These are phyloP conservation scores for Prionace glauca DNA, from an alignment of 2,797 vertebrate genomes.

Conservation along the genomic window DNA sequence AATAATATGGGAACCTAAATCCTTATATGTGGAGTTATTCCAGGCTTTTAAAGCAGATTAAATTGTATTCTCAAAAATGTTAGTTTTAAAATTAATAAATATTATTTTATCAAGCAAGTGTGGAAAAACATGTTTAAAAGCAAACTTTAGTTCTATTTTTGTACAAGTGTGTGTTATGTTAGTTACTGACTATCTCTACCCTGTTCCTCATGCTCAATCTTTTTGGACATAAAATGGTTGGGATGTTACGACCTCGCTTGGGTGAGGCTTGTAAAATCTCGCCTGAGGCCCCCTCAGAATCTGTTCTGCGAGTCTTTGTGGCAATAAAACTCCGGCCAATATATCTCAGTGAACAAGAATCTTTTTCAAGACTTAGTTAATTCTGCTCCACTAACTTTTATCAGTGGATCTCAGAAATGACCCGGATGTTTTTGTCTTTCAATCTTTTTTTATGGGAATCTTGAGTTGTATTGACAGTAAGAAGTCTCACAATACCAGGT, in stretches of 20 bases:
- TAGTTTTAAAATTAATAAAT: not conserved
- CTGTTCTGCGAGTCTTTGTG: too few species aligned
- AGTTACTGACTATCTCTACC: not conserved
- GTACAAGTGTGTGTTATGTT: not conserved
- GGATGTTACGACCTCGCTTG: too few species aligned
- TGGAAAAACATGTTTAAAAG: not conserved
- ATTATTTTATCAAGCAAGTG: too few species aligned
- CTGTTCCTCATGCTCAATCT: not conserved
- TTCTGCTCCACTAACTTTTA: not conserved
- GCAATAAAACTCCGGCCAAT: not conserved
- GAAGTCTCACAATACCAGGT: too few species aligned
- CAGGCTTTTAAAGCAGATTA: constrained; percentile 16
- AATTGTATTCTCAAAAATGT: not conserved
- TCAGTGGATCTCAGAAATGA: not conserved
- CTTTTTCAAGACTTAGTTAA: not conserved
- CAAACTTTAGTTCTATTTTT: not conserved
- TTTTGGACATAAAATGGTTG: too few species aligned
- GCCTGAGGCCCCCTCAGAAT: too few species aligned
- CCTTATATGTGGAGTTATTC: not conserved
- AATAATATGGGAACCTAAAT: not conserved
- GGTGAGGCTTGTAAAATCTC: too few species aligned
- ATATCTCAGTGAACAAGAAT: not conserved
- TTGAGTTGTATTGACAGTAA: not conserved
- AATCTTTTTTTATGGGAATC: not conserved
- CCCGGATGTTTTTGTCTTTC: not conserved